A percentile compares a stretch with the other conserved stretches of the same genome.
These are phyloP conservation scores for Sebastes glaucus DNA, from an alignment of 2,797 vertebrate genomes.

Conservation along the genomic window DNA sequence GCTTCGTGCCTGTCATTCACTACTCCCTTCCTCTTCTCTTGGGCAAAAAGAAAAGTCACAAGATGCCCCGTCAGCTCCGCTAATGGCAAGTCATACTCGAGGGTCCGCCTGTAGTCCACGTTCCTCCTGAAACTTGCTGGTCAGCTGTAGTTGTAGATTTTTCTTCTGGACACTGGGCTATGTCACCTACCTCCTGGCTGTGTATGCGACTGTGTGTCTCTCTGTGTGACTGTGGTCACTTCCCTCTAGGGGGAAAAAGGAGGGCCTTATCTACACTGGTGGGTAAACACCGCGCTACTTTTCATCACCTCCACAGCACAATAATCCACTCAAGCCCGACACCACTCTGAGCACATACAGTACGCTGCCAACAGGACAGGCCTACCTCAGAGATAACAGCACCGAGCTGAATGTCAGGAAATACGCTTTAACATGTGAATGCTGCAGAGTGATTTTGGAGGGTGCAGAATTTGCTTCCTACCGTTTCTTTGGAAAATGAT, in stretches of 20 bases:
- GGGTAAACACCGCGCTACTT: slow-evolving; percentile 73
- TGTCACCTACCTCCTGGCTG: slow-evolving; percentile 36
- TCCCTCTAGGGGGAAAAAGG: slow-evolving; percentile 68
- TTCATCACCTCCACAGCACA: slow-evolving; percentile 65
- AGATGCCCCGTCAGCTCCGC: slow-evolving; percentile 55
- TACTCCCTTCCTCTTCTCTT: slow-evolving; percentile 56
- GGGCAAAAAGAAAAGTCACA: slow-evolving; percentile 67
- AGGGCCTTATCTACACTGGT: slow-evolving; percentile 74
- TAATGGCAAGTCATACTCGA: slow-evolving; percentile 50
- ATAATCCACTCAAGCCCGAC: slow-evolving; percentile 26
- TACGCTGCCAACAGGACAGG: slow-evolving; percentile 35
- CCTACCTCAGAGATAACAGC: slow-evolving; percentile 42
- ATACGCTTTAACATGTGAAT: slow-evolving; percentile 10
- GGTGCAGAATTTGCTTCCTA: neutral
- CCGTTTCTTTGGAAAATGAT: neutral
- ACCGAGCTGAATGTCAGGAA: slow-evolving; percentile 62
- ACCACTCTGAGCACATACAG: neutral
- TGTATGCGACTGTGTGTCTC: neutral
- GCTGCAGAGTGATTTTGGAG: neutral
- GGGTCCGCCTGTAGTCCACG: neutral
- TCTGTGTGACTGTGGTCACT: slow-evolving; percentile 37
- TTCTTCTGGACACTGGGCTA: neutral
- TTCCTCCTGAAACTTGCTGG: neutral
- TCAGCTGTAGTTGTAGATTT: neutral
- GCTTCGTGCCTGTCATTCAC: slow-evolving; percentile 54